Evolutionary conservation across 2,113 vertebrate species (phyloP).

Genomic region (Psittacus erithacus): DNA sequence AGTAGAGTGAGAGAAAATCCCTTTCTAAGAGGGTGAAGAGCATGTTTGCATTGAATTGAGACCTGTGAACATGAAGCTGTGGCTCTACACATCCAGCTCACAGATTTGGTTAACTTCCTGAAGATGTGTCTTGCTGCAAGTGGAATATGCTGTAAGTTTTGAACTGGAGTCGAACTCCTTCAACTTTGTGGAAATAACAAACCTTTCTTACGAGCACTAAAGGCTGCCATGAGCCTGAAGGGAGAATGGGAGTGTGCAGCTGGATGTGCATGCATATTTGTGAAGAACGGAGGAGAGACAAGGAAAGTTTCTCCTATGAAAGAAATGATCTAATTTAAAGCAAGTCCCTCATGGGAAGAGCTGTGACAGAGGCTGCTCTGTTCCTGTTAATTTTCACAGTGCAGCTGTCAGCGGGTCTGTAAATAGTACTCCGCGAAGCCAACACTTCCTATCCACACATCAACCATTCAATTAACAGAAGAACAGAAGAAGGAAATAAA

Average conservation of each 20-base stretch:
- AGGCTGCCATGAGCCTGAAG: background rate
- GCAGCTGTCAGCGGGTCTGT: conserved; percentile 77
- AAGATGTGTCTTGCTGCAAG: background rate
- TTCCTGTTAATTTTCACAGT: conserved; percentile 79
- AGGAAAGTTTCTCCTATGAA: conserved; percentile 58
- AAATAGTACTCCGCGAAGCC: conserved; percentile 73
- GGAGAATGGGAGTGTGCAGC: conserved; percentile 2
- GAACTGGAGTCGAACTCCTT: background rate
- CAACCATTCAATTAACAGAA: conserved; percentile 80
- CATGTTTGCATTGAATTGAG: background rate
- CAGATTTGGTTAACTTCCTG: background rate
- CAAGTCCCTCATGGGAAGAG: conserved; percentile 62
- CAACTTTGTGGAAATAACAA: background rate
- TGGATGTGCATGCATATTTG: background rate
- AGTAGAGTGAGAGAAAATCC: background rate
- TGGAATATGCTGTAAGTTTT: background rate
- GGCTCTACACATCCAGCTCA: fast-evolving
- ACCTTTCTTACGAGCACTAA: background rate
- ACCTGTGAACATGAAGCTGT: background rate
- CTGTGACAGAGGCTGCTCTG: conserved; percentile 71
- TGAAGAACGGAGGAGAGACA: background rate
- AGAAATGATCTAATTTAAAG: conserved; percentile 71
- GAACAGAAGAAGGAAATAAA: conserved; percentile 77
- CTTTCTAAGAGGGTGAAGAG: background rate
- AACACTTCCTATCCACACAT: conserved; percentile 77